phyloP scores from a whole-genome alignment of 2,113 vertebrate species.

The Rhabdornis inornatus region DNA sequence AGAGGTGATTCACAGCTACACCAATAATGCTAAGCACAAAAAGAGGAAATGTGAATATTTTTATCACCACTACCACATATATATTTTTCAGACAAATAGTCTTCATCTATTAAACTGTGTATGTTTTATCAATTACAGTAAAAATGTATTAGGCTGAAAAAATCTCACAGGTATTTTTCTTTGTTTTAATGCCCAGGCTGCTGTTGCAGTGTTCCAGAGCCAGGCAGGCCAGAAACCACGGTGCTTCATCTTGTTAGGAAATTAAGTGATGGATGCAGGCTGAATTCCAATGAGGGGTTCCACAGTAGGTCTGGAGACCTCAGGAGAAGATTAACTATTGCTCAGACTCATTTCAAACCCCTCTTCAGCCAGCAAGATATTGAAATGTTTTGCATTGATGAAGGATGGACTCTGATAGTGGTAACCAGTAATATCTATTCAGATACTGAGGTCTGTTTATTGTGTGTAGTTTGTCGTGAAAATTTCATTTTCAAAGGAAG shows the following conservation, averaged over 20 bases:
- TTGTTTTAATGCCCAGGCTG: constrained; percentile 15
- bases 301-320: background rate
- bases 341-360: background rate
- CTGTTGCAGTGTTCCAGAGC: background rate
- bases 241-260: constrained; percentile 35
- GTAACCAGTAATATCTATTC: background rate
- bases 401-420: background rate
- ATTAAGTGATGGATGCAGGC: background rate
- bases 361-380: background rate
- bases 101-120: background rate
- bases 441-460: background rate
- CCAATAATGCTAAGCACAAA: background rate
- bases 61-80: background rate
- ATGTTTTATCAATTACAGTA: constrained; percentile 34
- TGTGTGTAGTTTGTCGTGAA: background rate
- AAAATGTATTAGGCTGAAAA: constrained; percentile 32
- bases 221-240: background rate
- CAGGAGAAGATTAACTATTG: background rate
- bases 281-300: constrained; percentile 6
- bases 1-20: background rate
- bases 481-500: background rate
- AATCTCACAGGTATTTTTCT: constrained; percentile 25
- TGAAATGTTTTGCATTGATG: background rate
- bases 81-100: constrained; percentile 30
- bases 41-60: background rate